Conservation (phyloP, 2,888 invertebrate genomes). For the Omphaloscelis lunosa region DNA sequence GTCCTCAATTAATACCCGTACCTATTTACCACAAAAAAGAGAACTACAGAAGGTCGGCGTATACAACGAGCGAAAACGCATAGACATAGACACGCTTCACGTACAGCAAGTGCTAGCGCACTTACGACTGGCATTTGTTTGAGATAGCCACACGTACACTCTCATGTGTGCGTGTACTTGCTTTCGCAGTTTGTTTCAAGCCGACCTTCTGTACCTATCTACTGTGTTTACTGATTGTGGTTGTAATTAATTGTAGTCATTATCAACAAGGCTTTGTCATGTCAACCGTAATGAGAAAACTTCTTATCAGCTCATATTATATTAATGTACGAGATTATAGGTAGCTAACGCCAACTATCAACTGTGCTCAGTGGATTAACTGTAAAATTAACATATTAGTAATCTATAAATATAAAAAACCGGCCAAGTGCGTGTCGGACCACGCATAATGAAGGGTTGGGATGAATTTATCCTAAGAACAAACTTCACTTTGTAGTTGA, state of each 20-base stretch:
- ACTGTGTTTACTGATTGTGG: background rate
- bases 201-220: background rate
- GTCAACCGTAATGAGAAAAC: slow-evolving; percentile 56
- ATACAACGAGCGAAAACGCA: background rate
- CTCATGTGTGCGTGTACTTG: too few species aligned
- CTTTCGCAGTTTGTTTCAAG: too few species aligned
- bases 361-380: too few species aligned
- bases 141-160: background rate
- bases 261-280: slow-evolving; percentile 30
- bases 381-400: background rate
- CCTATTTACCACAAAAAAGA: background rate
- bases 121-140: too few species aligned
- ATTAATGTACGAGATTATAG: slow-evolving; percentile 35
- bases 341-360: background rate
- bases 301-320: slow-evolving; percentile 45
- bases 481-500: too few species aligned
- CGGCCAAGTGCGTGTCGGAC: too few species aligned
- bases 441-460: too few species aligned
- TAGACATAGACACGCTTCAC: background rate
- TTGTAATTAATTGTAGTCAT: slow-evolving; percentile 48
- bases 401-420: too few species aligned
- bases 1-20: slow-evolving; percentile 30
- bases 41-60: background rate
- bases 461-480: too few species aligned
- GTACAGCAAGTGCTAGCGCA: background rate